These are phyloP conservation scores for Lacerta viridis DNA, from an alignment of 2,797 vertebrate genomes.

Conservation along the genomic window DNA sequence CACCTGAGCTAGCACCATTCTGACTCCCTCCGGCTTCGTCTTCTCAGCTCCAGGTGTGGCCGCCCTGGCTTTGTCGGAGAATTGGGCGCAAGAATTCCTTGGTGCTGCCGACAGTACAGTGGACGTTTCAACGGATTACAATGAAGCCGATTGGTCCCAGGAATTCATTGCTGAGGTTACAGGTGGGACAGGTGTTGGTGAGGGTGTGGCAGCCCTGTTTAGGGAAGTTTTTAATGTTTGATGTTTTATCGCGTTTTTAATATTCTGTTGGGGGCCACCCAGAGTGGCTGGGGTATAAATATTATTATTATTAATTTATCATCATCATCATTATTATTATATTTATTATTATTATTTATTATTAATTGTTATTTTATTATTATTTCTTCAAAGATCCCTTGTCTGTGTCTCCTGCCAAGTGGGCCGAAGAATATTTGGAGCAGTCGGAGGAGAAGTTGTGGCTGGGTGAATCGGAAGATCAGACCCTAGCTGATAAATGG, in stretches of 20 bases:
- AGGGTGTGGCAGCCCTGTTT: background rate
- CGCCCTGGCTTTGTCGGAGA: constrained; percentile 93
- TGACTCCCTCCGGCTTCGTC: constrained; percentile 41
- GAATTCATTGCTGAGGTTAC: constrained; percentile 97
- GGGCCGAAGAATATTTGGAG: constrained; percentile 99
- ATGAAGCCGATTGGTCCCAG: constrained; percentile 95
- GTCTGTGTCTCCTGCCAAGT: constrained; percentile 86
- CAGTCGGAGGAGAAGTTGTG: constrained; percentile 98
- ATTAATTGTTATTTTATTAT: too few relatives aligned
- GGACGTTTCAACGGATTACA: constrained; percentile 85
- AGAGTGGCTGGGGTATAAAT: background rate
- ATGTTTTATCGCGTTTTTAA: too few relatives aligned
- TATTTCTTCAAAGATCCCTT: constrained; percentile 83
- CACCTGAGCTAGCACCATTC: background rate
- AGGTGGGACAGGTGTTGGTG: constrained; percentile 79
- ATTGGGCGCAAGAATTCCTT: constrained; percentile 95
- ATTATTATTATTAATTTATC: background rate
- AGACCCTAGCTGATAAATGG: constrained; percentile 86
- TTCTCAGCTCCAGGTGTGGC: constrained; percentile 93
- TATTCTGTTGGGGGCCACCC: too few relatives aligned
- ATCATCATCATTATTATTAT: background rate
- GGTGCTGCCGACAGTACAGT: constrained; percentile 82
- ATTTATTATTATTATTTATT: too few relatives aligned
- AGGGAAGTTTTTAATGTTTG: background rate
- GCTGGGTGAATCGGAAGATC: constrained; percentile 92